These are phyloP conservation scores for Melieria picta DNA, from an alignment of 2,888 invertebrate species.

Conservation along the genomic window DNA sequence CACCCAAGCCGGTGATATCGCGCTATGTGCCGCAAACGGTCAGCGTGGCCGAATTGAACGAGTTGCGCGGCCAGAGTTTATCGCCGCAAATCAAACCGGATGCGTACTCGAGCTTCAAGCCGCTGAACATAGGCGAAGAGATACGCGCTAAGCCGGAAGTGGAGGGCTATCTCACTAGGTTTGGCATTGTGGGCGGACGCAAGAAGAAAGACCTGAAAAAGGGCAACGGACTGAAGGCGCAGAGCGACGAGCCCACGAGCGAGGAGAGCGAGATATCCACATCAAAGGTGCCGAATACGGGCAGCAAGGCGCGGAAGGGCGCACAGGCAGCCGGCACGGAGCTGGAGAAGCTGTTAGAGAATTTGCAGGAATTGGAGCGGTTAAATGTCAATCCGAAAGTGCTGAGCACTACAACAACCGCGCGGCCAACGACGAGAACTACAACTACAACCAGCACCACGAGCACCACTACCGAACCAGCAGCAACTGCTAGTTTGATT, in stretches of 20 bases:
- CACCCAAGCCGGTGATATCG: constrained; percentile 55
- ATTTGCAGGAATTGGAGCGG: constrained; percentile 63
- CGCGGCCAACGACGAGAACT: constrained; percentile 25
- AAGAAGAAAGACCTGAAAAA: constrained; percentile 58
- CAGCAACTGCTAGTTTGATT: constrained; percentile 47
- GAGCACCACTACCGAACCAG: constrained; percentile 36
- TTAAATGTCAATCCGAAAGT: constrained; percentile 49
- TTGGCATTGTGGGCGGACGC: constrained; percentile 64
- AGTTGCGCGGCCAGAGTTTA: constrained; percentile 47
- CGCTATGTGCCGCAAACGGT: constrained; percentile 47
- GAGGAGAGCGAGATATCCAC: constrained; percentile 57
- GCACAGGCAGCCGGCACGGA: constrained; percentile 51
- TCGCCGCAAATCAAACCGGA: constrained; percentile 58
- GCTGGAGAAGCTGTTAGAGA: constrained; percentile 66
- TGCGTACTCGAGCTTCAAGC: constrained; percentile 65
- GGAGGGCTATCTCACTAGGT: constrained; percentile 63
- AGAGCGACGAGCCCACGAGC: constrained; percentile 49
- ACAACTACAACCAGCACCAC: constrained; percentile 44
- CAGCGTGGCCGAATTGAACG: constrained; percentile 55
- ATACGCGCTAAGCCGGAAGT: constrained; percentile 61
- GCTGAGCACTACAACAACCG: constrained; percentile 27
- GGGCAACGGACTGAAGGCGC: constrained; percentile 38
- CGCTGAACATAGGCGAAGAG: constrained; percentile 61
- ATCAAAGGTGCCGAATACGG: constrained; percentile 48
- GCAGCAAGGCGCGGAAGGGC: constrained; percentile 36